These are phyloP conservation scores for Erythrolamprus reginae DNA, from an alignment of 2,113 vertebrate species.

Conservation along the genomic window DNA sequence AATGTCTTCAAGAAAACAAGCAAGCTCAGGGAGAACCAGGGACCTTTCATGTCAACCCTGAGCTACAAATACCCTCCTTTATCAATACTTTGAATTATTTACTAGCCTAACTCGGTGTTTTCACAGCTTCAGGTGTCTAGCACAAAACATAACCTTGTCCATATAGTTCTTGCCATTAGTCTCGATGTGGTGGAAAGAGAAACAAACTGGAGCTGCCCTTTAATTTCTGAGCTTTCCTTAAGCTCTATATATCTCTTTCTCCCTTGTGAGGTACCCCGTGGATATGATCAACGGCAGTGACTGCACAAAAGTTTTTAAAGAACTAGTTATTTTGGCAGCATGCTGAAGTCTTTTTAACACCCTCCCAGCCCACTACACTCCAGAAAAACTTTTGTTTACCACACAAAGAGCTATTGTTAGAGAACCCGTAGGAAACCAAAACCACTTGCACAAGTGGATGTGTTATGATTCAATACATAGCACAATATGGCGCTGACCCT, in stretches of 20 bases:
- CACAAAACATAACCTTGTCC: slow-evolving; percentile 40
- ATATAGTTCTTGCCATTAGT: slow-evolving; percentile 39
- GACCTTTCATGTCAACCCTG: neutral
- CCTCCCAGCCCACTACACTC: accelerated
- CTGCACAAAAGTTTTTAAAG: slow-evolving; percentile 6
- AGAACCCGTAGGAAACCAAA: neutral
- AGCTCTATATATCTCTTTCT: slow-evolving; percentile 38
- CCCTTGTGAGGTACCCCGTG: neutral
- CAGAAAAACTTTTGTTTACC: neutral
- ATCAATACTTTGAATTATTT: neutral
- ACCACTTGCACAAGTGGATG: neutral
- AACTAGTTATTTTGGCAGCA: slow-evolving; percentile 6
- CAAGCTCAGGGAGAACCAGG: neutral
- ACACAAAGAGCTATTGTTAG: neutral
- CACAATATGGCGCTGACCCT: neutral
- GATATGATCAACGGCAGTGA: slow-evolving; percentile 26
- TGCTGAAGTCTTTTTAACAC: slow-evolving; percentile 34
- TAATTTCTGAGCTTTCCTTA: slow-evolving; percentile 53
- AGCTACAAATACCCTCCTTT: neutral
- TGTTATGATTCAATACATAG: neutral
- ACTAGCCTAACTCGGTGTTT: slow-evolving; percentile 20
- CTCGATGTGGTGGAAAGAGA: slow-evolving; percentile 22
- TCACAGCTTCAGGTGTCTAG: slow-evolving; percentile 8
- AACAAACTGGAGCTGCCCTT: slow-evolving; percentile 43
- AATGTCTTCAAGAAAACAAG: neutral